These are phyloP conservation scores for Ictidomys tridecemlineatus DNA, from an alignment of 2,113 vertebrate species.

Conservation along the genomic window DNA sequence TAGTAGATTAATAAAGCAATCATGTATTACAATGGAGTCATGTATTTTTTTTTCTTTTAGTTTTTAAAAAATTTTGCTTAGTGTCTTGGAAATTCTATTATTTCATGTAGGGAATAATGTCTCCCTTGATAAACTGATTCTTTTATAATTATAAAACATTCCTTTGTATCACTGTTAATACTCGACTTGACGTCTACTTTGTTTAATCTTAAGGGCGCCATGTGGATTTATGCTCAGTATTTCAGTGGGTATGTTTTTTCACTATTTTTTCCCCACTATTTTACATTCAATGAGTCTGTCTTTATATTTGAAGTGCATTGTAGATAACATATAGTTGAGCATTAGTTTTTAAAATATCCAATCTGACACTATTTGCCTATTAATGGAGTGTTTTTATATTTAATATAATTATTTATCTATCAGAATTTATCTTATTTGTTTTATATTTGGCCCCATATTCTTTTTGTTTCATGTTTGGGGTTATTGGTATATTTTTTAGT, in stretches of 20 bases:
- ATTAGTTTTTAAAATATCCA: not conserved
- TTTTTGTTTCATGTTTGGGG: conserved; percentile 19
- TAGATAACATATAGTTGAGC: not conserved
- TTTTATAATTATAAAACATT: not conserved
- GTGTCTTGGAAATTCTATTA: not conserved
- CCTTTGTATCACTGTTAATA: not conserved
- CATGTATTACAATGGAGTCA: not conserved
- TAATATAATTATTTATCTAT: not conserved
- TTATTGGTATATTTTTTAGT: not conserved
- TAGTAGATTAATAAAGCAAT: not conserved
- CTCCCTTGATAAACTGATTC: not conserved
- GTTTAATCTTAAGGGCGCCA: not conserved
- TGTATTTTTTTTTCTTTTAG: not conserved
- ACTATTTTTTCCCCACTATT: conserved; percentile 26
- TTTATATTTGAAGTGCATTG: conserved; percentile 21
- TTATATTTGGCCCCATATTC: not conserved
- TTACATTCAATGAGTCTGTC: not conserved
- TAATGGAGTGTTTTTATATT: not conserved
- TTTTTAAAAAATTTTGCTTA: conserved; percentile 51
- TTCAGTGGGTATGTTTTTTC: not conserved
- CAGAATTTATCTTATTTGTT: conserved; percentile 19
- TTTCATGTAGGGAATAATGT: not conserved
- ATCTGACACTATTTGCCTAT: not conserved
- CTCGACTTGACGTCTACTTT: not conserved
- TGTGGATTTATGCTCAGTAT: not conserved